Evolutionary conservation across 2,113 vertebrate species (phyloP), one percentile per base, ranked within the genome.

Genomic region (Brachyistius frenatus): DNA sequence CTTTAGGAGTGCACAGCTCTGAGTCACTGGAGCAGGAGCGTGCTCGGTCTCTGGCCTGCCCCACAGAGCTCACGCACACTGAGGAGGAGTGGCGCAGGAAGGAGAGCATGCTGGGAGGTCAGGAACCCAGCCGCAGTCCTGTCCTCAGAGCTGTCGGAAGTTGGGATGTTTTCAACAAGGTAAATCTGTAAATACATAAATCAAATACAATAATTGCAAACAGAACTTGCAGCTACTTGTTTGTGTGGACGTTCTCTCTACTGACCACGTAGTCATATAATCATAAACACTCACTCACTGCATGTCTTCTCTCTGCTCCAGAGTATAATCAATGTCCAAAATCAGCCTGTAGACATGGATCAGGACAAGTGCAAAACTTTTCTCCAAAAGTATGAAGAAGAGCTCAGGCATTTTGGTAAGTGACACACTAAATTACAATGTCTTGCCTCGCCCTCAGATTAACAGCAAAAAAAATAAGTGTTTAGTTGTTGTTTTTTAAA

Each of bases 161-260:
- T 90, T 96, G 96, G 91, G 96, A 98, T 36, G 97, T 97, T 62
- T 99, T 99, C 88, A 96, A 99, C 94, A 99, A 97, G 95, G 98
- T 89, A 41, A 80, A 64, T 30, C 1, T 49, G 35, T 23, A 70
- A 61, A 35, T 30, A 52, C 49, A 13, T 6, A 4, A 44, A 44
- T 3, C 10, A 16, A 52, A 5, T 52, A 5, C 0, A 54, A 39
- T 33, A 3, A 4, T 2, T 39, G 4, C 36, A 70, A 56, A 35
- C 10, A 8, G 7, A 30, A 14, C 5, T 11, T 11, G 0, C 33
- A 3, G 2, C 30, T 49, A 8, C 69, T 61, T 54, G 15, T n/a
- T 3, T 31, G 2, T 67, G 4, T 47, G 23, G 15, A 30, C n/a
- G 0, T 23, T 23, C 23, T 23, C 23, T 23, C 23, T 23, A 23